A percentile compares a stretch with the other conserved stretches of the same genome.
phyloP scores from a whole-genome alignment of 2,888 invertebrate genomes.

The Exephanes ischioxanthus region DNA sequence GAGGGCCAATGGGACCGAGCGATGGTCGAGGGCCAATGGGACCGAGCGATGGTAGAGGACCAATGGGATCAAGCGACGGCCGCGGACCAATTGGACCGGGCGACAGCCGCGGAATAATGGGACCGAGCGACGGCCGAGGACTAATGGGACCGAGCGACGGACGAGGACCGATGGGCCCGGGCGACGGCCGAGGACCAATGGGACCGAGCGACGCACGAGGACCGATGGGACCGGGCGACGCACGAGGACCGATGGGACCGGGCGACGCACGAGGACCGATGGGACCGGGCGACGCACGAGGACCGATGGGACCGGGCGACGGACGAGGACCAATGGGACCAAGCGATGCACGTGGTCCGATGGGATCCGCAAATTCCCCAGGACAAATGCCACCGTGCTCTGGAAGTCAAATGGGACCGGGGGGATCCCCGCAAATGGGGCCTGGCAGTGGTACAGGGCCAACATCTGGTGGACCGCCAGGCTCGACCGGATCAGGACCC shows the following conservation, averaged over 20 bases:
- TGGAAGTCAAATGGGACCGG: conserved; percentile 69
- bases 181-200: too few relatives aligned
- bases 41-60: conserved; percentile 64
- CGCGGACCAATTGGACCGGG: conserved; percentile 56
- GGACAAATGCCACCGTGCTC: conserved; percentile 76
- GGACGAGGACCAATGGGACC: conserved; percentile 51
- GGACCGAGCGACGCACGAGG: too few relatives aligned
- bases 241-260: conserved; percentile 62
- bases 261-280: conserved; percentile 72
- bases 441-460: conserved; percentile 80
- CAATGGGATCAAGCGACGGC: conserved; percentile 70
- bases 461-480: conserved; percentile 62
- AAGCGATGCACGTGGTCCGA: conserved; percentile 52
- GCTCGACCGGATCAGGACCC: conserved; percentile 56
- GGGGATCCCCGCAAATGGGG: conserved; percentile 66
- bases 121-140: conserved; percentile 47
- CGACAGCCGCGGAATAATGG: conserved; percentile 55
- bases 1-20: conserved; percentile 64
- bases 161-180: too few relatives aligned
- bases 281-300: conserved; percentile 58
- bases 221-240: too few relatives aligned
- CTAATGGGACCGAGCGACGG: conserved; percentile 49
- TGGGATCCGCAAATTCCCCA: conserved; percentile 72
- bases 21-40: conserved; percentile 76
- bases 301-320: conserved; percentile 53